Evolutionary conservation across 2,888 invertebrate genomes (phyloP).

Genomic region (Salticus scenicus): DNA sequence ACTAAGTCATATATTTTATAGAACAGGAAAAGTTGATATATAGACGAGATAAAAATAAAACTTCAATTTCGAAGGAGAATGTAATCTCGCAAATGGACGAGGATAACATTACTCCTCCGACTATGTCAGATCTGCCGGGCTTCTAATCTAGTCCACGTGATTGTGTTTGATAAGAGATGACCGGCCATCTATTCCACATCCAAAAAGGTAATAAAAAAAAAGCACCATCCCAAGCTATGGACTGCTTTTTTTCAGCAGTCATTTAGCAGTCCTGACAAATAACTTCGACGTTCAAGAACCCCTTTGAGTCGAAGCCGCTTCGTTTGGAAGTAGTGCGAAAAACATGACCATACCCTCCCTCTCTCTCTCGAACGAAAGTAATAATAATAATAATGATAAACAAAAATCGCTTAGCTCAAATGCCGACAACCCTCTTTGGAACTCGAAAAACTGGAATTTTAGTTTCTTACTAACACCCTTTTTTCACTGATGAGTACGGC

Average conservation of each 20-base stretch:
- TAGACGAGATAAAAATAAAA: too few relatives aligned
- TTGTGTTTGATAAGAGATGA: neutral
- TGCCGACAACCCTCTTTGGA: constrained; percentile 51
- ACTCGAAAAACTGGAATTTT: constrained; percentile 62
- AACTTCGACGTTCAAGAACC: constrained; percentile 60
- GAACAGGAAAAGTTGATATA: too few relatives aligned
- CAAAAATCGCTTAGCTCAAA: constrained; percentile 29
- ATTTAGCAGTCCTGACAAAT: constrained; percentile 56
- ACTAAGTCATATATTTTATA: too few relatives aligned
- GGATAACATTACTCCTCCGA: too few relatives aligned
- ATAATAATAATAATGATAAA: constrained; percentile 23
- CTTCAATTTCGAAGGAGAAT: too few relatives aligned
- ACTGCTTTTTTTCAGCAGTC: constrained; percentile 9
- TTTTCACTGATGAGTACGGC: constrained; percentile 22
- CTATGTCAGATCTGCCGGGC: too few relatives aligned
- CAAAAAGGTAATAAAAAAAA: too few relatives aligned
- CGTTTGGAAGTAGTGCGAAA: constrained; percentile 49
- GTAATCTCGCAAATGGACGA: too few relatives aligned
- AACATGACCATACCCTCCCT: constrained; percentile 64
- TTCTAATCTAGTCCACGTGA: neutral
- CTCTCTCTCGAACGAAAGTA: constrained; percentile 10
- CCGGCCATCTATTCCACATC: neutral
- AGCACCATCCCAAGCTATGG: neutral
- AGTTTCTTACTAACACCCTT: constrained; percentile 42
- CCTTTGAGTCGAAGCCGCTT: constrained; percentile 28